Base-by-base conservation (phyloP, 2,888 invertebrate genomes). In the Carpatolechia fugitivella region DNA sequence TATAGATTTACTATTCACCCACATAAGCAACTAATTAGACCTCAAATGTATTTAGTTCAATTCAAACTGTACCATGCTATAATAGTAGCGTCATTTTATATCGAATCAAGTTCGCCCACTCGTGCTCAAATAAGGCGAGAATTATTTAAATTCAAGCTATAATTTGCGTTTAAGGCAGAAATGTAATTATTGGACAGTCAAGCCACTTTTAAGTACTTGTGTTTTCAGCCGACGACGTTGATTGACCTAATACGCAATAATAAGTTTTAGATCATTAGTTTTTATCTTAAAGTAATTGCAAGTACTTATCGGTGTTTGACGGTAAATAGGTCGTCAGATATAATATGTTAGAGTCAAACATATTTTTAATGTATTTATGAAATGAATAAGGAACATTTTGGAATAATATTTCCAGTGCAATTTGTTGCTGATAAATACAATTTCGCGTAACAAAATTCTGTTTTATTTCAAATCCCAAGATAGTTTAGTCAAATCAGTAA, bases 351-450 rank as follows among this genome's bases (percentile, higher is more conserved):
- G 6, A 11, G 40, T 10, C 11, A 18, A 20, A 20, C 18, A 18
- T 41, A 41, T 18, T 1, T 41, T 24, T 20, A 13, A 29, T 20
- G 6, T 44, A 44, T 44, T 44, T 29, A 44, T 44, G 44, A 29
- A n/a, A 44, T 41, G 18, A 20, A 18, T 16, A 16, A 40, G 10
- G 40, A 11, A 41, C 11, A 11, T 18, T n/a, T 29, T 4, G 29
- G 20, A 44, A 44, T 14, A n/a, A 18, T 8, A 29, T 29, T 44
- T 56, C 61, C 67, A 65, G 63, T 66, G 66, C 63, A 64, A 65
- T 66, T 63, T 65, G 65, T 66, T 69, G 63, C 55, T 60, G 60
- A 59, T 4, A 24, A 60, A 56, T 31, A 49, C 49, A 33, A 14
- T 41, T 49, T 47, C 31, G 3, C 33, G 49, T 56, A 52, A 59